Evolutionary conservation across 1,140 invertebrate species (phyloP).

Genomic region (Euura saliciscinereae): DNA sequence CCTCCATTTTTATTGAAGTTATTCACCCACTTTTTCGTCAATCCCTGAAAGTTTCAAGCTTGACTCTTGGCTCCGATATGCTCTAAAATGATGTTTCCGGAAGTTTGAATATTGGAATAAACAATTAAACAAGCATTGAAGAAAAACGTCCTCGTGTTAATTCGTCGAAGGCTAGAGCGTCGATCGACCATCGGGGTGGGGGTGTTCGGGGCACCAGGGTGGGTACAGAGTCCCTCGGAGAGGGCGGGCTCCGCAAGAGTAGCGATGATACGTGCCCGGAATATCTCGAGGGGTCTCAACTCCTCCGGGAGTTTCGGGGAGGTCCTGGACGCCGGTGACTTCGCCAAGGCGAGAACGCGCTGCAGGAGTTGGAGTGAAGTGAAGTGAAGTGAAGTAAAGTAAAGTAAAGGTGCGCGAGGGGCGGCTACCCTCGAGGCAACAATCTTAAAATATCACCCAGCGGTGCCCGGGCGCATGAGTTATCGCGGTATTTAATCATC

Average conservation of each 20-base stretch:
- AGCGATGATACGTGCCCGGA: slow-evolving; percentile 49
- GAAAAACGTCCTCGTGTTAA: too few species aligned
- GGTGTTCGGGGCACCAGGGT: not conserved
- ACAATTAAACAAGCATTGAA: too few species aligned
- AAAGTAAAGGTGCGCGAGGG: slow-evolving; percentile 2
- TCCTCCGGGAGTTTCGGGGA: slow-evolving; percentile 42
- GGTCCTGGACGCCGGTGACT: not conserved
- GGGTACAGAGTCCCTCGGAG: slow-evolving; percentile 20
- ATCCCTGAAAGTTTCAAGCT: too few species aligned
- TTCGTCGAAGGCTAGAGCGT: too few species aligned
- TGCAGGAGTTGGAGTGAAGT: too few species aligned
- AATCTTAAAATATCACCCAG: slow-evolving; percentile 50
- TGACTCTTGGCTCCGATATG: too few species aligned
- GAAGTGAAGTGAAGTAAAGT: not conserved
- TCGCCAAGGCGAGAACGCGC: too few species aligned
- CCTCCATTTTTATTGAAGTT: too few species aligned
- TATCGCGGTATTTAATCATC: slow-evolving; percentile 54
- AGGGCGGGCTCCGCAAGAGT: slow-evolving; percentile 22
- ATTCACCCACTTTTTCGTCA: too few species aligned
- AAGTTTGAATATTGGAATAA: too few species aligned
- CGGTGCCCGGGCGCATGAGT: slow-evolving; percentile 38
- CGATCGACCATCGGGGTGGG: too few species aligned
- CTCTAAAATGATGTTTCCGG: too few species aligned
- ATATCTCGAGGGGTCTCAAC: slow-evolving; percentile 41
- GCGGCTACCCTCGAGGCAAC: slow-evolving; percentile 35